Evolutionary conservation across 2,797 vertebrate genomes (phyloP), one percentile per base, ranked within the genome.

Genomic region (Pogonophryne albipinna): DNA sequence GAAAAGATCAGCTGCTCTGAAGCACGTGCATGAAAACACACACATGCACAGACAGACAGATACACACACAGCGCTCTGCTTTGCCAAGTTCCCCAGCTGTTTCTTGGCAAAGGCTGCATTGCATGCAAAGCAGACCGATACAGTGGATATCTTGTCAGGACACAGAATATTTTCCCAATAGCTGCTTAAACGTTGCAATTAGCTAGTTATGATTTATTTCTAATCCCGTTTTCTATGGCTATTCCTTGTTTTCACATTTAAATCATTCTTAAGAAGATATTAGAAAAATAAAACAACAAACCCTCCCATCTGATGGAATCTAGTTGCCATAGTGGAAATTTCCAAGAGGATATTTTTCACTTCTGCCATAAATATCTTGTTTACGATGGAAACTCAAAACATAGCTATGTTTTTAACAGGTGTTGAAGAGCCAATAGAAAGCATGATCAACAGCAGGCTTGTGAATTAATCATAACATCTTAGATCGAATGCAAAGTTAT

Each of bases 1-100:
- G 66, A 67, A 78, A 59, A 77, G 64, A 86, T 91, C 89, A 92
- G 91, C 88, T 87, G 86, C 76, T 84, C 78, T 63, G 62, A n/a
- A 61, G 27, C 6, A 19, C 55, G n/a, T 27, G n/a, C 38, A 74
- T 16, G 34, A 17, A 66, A n/a, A 73, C 27, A 64, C 2, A 42
- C 38, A n/a, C 44, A 46, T n/a, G 11, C 51, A 66, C 57, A 73
- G 14, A n/a, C 20, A 66, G 6, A 67, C 41, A 19, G 31, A 75
- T 13, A 60, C 67, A 69, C 55, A 51, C 64, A 58, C 51, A 11
- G 23, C 5, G 3, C 9, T 47, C 57, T 10, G 3, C 69, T 61
- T 17, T 71, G 83, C 81, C 76, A 84, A 82, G 68, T 74, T 73
- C 66, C 34, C 74, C 64, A 68, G 71, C 76, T n/a, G n/a, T n/a